Evolutionary conservation across 37 sponge, comb jelly and placozoan genomes (phyloP), one percentile per base, ranked within the genome.

Genomic region (Hexactinellida sp.): DNA sequence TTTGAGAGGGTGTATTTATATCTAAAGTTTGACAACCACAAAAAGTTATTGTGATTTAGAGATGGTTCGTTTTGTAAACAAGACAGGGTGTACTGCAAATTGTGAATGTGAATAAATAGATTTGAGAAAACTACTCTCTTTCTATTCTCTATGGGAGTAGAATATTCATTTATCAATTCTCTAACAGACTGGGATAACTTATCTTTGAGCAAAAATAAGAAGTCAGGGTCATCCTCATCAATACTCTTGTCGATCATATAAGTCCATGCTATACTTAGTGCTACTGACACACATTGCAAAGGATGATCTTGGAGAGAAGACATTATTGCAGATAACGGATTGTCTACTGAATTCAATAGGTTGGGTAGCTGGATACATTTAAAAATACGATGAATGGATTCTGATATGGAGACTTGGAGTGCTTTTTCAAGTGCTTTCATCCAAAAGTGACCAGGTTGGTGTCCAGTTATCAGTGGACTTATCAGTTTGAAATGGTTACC

Each of bases 371-470:
- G 3, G 21, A 63, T n/a, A 23, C 5, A 63, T 25, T n/a, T 23
- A 5, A 63, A 23, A 7, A 63, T 63, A 7, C 76, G 76, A n/a
- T 63, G 76, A 7, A 63, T 63, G 5, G 76, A 21, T 25, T 32
- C 1, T 21, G 76, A 63, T 63, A 63, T 63, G 28, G 76, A 63
- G 5, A 63, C 76, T 63, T n/a, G 21, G 30, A 63, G 76, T 21
- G 76, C 76, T 63, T n/a, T 63, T 7, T 63, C 76, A 3, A 63
- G 13, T 5, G 19, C 76, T 25, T 63, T 63, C 76, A 63, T 5
- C 76, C 76, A 63, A 28, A 63, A 63, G 76, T 63, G 76, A 10
- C 76, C 76, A 63, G 76, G 76, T n/a, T 63, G 76, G 30, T 63
- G 76, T 63, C 76, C 76, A 25, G 76, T 63, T n/a, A 63, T 3